These are phyloP conservation scores for Bursaphelenchus mucronatus DNA, from an alignment of 1,140 invertebrate genomes.

Conservation along the genomic window DNA sequence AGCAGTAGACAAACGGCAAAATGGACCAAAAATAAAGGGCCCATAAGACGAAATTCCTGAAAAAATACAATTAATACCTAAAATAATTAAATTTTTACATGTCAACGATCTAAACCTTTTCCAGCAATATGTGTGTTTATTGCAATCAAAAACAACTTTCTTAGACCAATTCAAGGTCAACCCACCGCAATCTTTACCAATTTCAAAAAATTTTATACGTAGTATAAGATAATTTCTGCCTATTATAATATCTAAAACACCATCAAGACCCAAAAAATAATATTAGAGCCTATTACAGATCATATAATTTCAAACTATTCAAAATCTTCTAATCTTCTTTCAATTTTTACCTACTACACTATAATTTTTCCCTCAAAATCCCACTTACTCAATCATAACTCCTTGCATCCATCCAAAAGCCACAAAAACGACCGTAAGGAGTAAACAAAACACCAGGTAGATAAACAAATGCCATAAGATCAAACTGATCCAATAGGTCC, in stretches of 20 bases:
- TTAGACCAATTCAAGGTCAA: neutral
- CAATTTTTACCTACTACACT: too few species aligned
- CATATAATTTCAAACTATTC: too few species aligned
- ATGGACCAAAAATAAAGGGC: constrained; percentile 34
- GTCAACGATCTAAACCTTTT: too few species aligned
- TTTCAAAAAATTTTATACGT: neutral
- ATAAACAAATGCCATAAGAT: constrained; percentile 36
- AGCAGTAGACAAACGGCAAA: constrained; percentile 40
- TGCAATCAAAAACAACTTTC: too few species aligned
- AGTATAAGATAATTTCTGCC: too few species aligned
- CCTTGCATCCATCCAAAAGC: constrained; percentile 35
- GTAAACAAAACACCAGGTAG: constrained; percentile 33
- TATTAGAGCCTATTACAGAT: too few species aligned
- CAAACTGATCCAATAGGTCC: constrained; percentile 42
- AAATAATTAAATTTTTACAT: too few species aligned
- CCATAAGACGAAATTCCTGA: constrained; percentile 32
- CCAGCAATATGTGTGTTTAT: too few species aligned
- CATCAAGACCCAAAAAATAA: too few species aligned
- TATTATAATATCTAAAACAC: too few species aligned
- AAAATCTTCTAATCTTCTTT: too few species aligned
- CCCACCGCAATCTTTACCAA: neutral
- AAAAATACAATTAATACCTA: constrained; percentile 1
- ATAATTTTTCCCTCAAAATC: neutral
- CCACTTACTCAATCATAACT: constrained; percentile 20
- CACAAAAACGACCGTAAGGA: constrained; percentile 31